Conservation (phyloP, 2,113 vertebrate genomes). For the Pithys albifrons region DNA sequence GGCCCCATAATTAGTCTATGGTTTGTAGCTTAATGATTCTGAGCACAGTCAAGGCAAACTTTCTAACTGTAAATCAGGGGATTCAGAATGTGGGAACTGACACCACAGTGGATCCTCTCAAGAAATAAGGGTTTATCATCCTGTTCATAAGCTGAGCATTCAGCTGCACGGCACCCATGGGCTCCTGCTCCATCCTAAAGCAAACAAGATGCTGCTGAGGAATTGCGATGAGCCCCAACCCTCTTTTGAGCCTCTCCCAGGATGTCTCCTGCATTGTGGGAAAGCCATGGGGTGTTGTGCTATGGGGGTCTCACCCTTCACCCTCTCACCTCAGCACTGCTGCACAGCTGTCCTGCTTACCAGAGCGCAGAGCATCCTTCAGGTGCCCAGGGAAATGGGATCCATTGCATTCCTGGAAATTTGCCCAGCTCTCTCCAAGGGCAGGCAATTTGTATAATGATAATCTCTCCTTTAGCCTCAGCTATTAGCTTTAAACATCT, state of each 20-base stretch:
- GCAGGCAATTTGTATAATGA: background rate
- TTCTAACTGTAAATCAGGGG: conserved; percentile 8
- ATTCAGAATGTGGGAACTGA: background rate
- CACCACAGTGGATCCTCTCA: background rate
- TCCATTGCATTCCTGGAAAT: background rate
- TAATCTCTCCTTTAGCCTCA: background rate
- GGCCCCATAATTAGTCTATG: conserved; percentile 57
- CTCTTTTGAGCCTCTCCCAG: background rate
- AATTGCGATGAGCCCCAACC: background rate
- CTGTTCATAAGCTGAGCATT: background rate
- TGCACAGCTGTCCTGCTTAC: fast-evolving
- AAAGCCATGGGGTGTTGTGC: background rate
- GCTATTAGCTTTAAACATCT: background rate
- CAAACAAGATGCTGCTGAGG: background rate
- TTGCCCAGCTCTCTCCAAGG: background rate
- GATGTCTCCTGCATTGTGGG: background rate
- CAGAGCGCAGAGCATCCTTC: background rate
- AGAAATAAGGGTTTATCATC: background rate
- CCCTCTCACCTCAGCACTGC: fast-evolving
- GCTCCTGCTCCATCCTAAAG: background rate
- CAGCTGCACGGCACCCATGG: background rate
- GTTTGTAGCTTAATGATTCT: conserved; percentile 56
- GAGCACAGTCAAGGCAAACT: background rate
- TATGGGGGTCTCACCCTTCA: background rate
- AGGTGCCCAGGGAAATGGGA: background rate